Evolutionary conservation across 2,113 vertebrate genomes (phyloP).

Genomic region (Colaptes auratus): DNA sequence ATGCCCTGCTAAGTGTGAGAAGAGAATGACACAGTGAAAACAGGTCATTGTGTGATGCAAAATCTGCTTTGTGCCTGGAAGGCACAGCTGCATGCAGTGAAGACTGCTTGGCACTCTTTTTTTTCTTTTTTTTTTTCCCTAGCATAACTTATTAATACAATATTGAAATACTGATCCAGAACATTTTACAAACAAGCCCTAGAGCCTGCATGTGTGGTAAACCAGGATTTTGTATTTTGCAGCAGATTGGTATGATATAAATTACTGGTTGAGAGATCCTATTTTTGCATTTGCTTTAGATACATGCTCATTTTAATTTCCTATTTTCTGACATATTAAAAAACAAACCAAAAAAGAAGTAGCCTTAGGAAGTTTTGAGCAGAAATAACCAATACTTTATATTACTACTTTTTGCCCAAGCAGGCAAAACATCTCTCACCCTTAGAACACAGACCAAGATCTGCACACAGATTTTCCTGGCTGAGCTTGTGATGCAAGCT

Average conservation of each 20-base stretch:
- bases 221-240: conserved; percentile 21
- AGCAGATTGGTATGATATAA: not conserved
- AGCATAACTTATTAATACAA: not conserved
- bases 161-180: conserved; percentile 6
- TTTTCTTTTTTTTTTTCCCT: not conserved
- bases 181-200: not conserved
- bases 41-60: not conserved
- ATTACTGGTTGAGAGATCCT: not conserved
- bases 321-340: not conserved
- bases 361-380: not conserved
- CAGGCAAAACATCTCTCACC: not conserved
- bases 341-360: too few species aligned
- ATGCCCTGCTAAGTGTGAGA: not conserved
- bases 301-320: not conserved
- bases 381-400: not conserved
- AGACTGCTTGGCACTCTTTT: not conserved
- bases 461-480: not conserved
- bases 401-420: not conserved
- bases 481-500: not conserved
- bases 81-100: not conserved
- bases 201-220: conserved; percentile 3
- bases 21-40: not conserved
- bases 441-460: not conserved
- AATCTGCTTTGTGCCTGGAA: not conserved
- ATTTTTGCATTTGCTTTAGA: conserved; percentile 29